Percentiles rank a stretch among this genome's conserved stretches.
Evolutionary conservation across 2,797 vertebrate genomes (phyloP).

Genomic region (Brachymystax lenok): DNA sequence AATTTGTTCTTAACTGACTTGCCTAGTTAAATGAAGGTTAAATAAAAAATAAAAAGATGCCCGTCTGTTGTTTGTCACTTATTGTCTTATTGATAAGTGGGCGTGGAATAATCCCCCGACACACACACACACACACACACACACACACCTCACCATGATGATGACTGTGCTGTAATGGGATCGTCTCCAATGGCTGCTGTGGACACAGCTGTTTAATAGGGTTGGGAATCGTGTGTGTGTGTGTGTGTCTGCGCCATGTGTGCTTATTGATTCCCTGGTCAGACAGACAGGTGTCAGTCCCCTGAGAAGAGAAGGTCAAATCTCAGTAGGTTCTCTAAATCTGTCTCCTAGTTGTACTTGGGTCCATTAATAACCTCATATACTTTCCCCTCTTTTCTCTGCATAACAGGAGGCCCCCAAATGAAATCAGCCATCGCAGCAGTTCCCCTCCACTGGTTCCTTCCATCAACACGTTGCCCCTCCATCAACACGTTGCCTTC

Average conservation of each 20-base stretch:
- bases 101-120: constrained; percentile 33
- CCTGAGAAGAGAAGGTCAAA: constrained; percentile 22
- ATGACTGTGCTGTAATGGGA: constrained; percentile 42
- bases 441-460: neutral
- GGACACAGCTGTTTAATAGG: constrained; percentile 1
- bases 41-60: neutral
- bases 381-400: neutral
- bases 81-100: constrained; percentile 53
- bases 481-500: constrained; percentile 22
- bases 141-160: constrained; percentile 13
- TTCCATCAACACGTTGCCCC: neutral
- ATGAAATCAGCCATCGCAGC: neutral
- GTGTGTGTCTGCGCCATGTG: constrained; percentile 14
- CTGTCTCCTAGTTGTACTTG: neutral
- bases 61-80: constrained; percentile 47
- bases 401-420: neutral
- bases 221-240: neutral
- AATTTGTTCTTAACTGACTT: too few relatives aligned
- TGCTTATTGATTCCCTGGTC: constrained; percentile 23
- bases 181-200: constrained; percentile 43
- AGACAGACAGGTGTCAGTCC: constrained; percentile 10
- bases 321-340: neutral
- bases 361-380: neutral
- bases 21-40: too few relatives aligned
- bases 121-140: too few relatives aligned